Evolutionary conservation across 2,888 invertebrate species (phyloP).

Genomic region (Acanthosepion pharaonis): DNA sequence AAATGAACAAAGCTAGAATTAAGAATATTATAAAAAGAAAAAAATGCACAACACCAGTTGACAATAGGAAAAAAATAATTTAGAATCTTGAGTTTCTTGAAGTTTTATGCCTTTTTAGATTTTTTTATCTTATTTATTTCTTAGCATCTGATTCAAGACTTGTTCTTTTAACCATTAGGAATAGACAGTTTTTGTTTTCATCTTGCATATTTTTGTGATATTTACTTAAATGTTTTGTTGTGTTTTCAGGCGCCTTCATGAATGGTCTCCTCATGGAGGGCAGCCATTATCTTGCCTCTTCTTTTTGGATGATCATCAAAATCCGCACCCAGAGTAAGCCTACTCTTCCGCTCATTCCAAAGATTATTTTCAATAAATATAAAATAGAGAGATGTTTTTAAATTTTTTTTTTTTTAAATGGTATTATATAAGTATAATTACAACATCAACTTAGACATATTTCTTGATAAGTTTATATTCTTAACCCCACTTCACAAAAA

Average conservation of each 20-base stretch:
- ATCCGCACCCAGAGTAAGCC: constrained; percentile 78
- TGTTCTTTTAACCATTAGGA: neutral
- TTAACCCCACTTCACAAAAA: no score
- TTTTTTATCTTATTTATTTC: neutral
- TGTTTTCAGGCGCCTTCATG: constrained; percentile 83
- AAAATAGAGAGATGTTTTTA: no score
- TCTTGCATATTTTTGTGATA: neutral
- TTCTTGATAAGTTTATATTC: no score
- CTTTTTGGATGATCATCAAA: constrained; percentile 93
- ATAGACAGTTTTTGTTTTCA: neutral
- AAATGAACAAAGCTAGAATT: no score
- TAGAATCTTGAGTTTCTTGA: no score
- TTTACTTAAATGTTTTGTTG: neutral
- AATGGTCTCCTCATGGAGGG: constrained; percentile 94
- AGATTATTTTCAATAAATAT: neutral
- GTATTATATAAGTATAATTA: no score
- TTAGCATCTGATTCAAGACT: neutral
- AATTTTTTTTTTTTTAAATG: no score
- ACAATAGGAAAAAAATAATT: no score
- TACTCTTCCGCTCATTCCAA: neutral
- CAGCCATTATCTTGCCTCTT: constrained; percentile 90
- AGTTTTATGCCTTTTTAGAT: no score
- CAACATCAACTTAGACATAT: no score
- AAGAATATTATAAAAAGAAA: no score
- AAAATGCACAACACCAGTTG: no score